Base-by-base conservation (phyloP, 2,888 invertebrate genomes). In the Ornithoptera alexandrae region DNA sequence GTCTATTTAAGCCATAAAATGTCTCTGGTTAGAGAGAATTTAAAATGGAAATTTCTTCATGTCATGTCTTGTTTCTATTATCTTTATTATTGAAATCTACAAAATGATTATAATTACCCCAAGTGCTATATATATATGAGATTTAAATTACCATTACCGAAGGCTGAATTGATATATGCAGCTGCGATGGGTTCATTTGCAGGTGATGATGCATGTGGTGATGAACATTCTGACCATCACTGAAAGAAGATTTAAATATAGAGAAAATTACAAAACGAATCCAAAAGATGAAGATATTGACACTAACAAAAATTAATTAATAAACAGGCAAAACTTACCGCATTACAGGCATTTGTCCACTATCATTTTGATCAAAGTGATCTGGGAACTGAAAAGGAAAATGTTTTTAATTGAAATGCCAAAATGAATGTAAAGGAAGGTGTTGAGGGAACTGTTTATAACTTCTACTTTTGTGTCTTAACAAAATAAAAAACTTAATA, bases 151-250 rank as follows among this genome's bases (percentile, higher is more conserved):
- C 84, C 83, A 81, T 82, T 60, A 84, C 82, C n/a, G 86, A 82
- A 0, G 94, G 94, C 78, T 92, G 89, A 72, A 92, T 93, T 12
- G 89, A 92, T 76, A 95, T 94, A 82, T 95, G 94, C 36, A 95
- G 88, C 75, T 94, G 94, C 10, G 90, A 85, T 50, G 90, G 89
- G 64, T 87, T 87, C 87, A 88, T 84, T 81, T 94, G 94, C 75
- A 94, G 87, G 82, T 95, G 95, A 85, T 96, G 96, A 79, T 96
- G 95, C 93, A 96, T 94, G 81, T 96, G 96, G 84, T 96, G 96
- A 81, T 96, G 96, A 2, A 96, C 93, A 76, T 96, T 95, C 71
- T 95, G 96, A 15, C 91, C 87, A 71, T 93, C 93, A 67, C 93
- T 93, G 86, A 2, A 85, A 86, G 72, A 76, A 74, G 66, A 72